phyloP scores from a whole-genome alignment of 23 tunicate genomes.

The Corella eumyota region DNA sequence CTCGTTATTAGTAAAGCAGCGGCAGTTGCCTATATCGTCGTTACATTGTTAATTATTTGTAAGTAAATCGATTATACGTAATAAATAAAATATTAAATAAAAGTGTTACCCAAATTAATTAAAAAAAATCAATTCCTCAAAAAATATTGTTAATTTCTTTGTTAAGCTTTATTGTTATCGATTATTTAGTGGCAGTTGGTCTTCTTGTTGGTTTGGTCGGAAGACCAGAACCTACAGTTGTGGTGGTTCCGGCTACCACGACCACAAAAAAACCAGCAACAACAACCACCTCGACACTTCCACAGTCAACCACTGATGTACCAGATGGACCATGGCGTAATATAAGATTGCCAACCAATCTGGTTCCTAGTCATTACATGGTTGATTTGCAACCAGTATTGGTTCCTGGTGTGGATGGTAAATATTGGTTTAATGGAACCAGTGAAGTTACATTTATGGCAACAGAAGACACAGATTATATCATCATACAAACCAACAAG shows the following conservation, averaged over 20 bases:
- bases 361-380: slow-evolving; percentile 30
- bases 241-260: neutral
- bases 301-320: neutral
- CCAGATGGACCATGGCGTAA: slow-evolving; percentile 22
- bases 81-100: too few relatives aligned
- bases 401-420: slow-evolving; percentile 8
- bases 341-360: slow-evolving; percentile 28
- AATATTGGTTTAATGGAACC: slow-evolving; percentile 37
- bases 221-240: neutral
- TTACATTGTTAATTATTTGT: slow-evolving; percentile 19
- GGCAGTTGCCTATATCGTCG: slow-evolving; percentile 15
- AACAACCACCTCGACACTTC: slow-evolving; percentile 1
- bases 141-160: too few relatives aligned
- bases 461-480: slow-evolving; percentile 7
- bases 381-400: slow-evolving; percentile 47
- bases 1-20: slow-evolving; percentile 40
- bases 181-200: too few relatives aligned
- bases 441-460: slow-evolving; percentile 18
- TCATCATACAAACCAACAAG: slow-evolving; percentile 56
- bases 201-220: slow-evolving; percentile 20
- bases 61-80: too few relatives aligned
- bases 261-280: neutral
- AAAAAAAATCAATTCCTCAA: too few relatives aligned
- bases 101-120: too few relatives aligned
- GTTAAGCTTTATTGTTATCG: too few relatives aligned